These are phyloP conservation scores for Amphiduros pacificus DNA, from an alignment of 2,888 invertebrate genomes.

Conservation along the genomic window DNA sequence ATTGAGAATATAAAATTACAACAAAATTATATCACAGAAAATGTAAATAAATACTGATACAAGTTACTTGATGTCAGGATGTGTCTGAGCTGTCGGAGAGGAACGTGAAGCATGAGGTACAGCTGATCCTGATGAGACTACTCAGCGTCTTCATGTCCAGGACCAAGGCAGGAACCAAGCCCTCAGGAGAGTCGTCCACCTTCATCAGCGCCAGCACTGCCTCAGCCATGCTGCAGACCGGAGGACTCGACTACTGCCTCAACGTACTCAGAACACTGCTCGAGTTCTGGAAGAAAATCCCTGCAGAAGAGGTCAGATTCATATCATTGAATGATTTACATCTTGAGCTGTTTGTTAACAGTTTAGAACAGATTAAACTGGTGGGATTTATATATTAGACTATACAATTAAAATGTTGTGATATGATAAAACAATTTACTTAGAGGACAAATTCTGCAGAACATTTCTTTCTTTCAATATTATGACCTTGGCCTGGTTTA, in stretches of 20 bases:
- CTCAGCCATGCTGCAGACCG: constrained; percentile 70
- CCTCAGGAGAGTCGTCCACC: constrained; percentile 57
- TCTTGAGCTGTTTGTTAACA: too few relatives aligned
- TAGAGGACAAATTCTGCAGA: too few relatives aligned
- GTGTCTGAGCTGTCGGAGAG: constrained; percentile 67
- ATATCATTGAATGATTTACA: neutral
- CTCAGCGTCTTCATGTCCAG: constrained; percentile 68
- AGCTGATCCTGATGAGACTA: constrained; percentile 83
- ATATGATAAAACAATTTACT: too few relatives aligned
- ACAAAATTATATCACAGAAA: too few relatives aligned
- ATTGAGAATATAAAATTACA: too few relatives aligned
- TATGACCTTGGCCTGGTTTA: neutral
- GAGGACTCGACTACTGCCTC: constrained; percentile 75
- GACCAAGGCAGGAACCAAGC: constrained; percentile 50
- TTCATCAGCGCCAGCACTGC: constrained; percentile 75
- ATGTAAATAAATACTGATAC: too few relatives aligned
- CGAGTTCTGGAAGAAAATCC: constrained; percentile 55
- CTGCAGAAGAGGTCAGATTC: constrained; percentile 54
- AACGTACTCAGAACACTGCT: constrained; percentile 72
- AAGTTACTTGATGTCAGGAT: too few relatives aligned
- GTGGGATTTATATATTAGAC: too few relatives aligned
- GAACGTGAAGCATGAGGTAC: constrained; percentile 79
- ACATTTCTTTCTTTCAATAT: neutral
- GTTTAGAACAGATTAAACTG: too few relatives aligned
- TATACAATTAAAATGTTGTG: too few relatives aligned